phyloP scores from a whole-genome alignment of 2,113 vertebrate genomes.

The Coptodon bakossiorum region DNA sequence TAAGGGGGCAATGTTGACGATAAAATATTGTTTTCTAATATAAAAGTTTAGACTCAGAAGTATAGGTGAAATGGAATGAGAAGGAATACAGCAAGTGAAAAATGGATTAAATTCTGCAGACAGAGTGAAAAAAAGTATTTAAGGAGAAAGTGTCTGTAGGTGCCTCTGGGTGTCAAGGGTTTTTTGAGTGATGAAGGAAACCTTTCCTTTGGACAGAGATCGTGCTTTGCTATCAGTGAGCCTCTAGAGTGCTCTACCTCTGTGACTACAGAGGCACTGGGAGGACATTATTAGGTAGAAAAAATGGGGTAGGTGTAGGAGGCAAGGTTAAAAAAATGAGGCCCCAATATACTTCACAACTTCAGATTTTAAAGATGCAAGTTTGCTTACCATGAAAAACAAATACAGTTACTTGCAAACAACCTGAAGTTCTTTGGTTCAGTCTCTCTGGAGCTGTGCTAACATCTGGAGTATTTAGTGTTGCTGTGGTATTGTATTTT shows the following conservation, averaged over 20 bases:
- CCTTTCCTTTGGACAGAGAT: slow-evolving; percentile 1
- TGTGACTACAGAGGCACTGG: background rate
- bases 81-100: background rate
- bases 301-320: no score
- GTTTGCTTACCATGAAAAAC: background rate
- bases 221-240: background rate
- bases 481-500: background rate
- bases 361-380: background rate
- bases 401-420: background rate
- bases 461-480: background rate
- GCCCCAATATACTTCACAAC: background rate
- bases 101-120: background rate
- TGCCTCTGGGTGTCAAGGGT: background rate
- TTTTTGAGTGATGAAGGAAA: slow-evolving; percentile 25
- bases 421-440: background rate
- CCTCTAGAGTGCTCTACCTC: background rate
- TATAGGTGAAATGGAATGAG: background rate
- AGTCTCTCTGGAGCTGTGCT: background rate
- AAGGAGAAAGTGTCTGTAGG: background rate
- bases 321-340: background rate
- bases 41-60: background rate
- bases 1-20: background rate
- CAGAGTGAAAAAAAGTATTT: background rate
- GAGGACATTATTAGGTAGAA: background rate
- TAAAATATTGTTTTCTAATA: background rate